These are phyloP conservation scores for Listronotus oregonensis DNA, from an alignment of 1,140 invertebrate species.

Conservation along the genomic window DNA sequence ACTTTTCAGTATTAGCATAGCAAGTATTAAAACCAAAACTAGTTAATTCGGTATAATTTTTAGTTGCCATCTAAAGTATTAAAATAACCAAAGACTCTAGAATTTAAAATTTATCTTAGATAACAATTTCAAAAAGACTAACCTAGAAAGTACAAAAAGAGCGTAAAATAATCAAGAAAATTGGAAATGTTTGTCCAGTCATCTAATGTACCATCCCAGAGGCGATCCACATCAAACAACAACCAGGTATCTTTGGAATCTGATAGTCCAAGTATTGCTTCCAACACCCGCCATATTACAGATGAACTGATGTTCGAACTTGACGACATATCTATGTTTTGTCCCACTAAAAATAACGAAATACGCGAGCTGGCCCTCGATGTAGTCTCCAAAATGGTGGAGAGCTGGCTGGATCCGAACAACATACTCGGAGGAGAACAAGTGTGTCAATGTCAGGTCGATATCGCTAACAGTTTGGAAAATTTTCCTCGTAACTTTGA, in stretches of 20 bases:
- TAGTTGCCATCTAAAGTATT: slow-evolving; percentile 15
- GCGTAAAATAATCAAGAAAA: background rate
- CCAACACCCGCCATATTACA: slow-evolving; percentile 20
- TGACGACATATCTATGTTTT: slow-evolving; percentile 61
- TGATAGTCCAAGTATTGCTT: too few species aligned
- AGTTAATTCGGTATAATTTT: too few species aligned
- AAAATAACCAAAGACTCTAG: slow-evolving; percentile 27
- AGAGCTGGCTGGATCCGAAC: slow-evolving; percentile 63
- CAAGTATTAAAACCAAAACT: slow-evolving; percentile 1
- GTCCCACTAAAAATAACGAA: slow-evolving; percentile 60
- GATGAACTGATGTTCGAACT: slow-evolving; percentile 55
- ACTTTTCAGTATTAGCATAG: slow-evolving; percentile 22
- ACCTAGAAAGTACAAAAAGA: slow-evolving; percentile 1
- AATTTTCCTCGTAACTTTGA: background rate
- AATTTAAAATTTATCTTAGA: background rate
- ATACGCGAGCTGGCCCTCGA: slow-evolving; percentile 62
- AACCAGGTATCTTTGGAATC: background rate
- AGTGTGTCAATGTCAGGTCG: slow-evolving; percentile 10
- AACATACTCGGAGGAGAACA: slow-evolving; percentile 49
- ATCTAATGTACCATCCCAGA: slow-evolving; percentile 14
- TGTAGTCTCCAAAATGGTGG: slow-evolving; percentile 61
- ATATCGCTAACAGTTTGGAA: slow-evolving; percentile 8
- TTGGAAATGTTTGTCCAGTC: slow-evolving; percentile 27
- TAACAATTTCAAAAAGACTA: slow-evolving; percentile 5
- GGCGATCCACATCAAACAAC: slow-evolving; percentile 2